These are phyloP conservation scores for Sebastes trivittatus DNA, from an alignment of 2,797 vertebrate genomes.

Conservation along the genomic window DNA sequence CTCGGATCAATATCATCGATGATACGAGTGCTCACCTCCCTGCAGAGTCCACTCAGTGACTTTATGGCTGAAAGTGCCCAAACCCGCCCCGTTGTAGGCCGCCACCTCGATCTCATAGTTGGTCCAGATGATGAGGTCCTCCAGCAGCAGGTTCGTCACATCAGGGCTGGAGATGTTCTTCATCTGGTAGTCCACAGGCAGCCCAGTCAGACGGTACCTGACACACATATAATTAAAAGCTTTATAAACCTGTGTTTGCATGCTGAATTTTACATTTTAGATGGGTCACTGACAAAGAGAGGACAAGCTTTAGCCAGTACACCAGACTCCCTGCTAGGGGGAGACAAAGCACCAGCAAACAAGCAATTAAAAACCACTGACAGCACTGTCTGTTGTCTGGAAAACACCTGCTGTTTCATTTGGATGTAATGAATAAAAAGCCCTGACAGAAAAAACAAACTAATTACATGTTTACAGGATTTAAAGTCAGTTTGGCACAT, in stretches of 20 bases:
- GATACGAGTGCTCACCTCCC: constrained; percentile 86
- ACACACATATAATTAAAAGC: neutral
- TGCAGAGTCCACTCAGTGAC: constrained; percentile 98
- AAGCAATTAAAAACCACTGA: constrained; percentile 27
- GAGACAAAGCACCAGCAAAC: constrained; percentile 73
- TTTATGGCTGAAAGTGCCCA: constrained; percentile 92
- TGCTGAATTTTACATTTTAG: neutral
- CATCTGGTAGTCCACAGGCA: constrained; percentile 95
- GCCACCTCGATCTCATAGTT: constrained; percentile 99
- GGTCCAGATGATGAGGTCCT: constrained; percentile 99
- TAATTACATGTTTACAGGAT: constrained; percentile 70
- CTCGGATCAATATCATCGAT: neutral
- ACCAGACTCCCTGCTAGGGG: constrained; percentile 60
- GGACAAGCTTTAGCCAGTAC: constrained; percentile 13
- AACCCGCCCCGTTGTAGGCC: constrained; percentile 93
- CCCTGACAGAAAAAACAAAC: constrained; percentile 55
- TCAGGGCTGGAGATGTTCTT: constrained; percentile 95
- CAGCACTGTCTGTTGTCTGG: constrained; percentile 37
- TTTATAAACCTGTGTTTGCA: neutral
- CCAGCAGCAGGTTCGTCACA: constrained; percentile 92
- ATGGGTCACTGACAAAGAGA: neutral
- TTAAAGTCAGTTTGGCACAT: constrained; percentile 57
- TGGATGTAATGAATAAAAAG: constrained; percentile 61
- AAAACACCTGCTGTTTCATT: constrained; percentile 70
- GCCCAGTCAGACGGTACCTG: constrained; percentile 94